A percentile compares a stretch with the other conserved stretches of the same genome.
Conservation (phyloP, 2,113 vertebrate genomes). For the Microtus ochrogaster region DNA sequence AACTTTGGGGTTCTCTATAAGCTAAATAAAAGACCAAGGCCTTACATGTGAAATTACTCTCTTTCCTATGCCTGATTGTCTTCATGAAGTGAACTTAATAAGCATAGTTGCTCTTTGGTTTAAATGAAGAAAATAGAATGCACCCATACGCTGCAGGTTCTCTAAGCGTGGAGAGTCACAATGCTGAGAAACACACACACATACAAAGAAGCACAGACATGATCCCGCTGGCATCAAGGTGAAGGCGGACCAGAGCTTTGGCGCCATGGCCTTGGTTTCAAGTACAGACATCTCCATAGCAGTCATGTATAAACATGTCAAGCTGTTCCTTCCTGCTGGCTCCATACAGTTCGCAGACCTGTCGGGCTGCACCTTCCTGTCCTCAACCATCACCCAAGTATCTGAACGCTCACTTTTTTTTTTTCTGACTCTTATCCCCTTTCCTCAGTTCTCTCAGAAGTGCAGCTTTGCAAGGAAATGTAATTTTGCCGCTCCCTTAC, state of each 20-base stretch:
- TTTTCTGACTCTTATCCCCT: background rate
- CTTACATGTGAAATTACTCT: background rate
- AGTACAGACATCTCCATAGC: background rate
- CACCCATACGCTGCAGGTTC: background rate
- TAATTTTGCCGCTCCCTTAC: background rate
- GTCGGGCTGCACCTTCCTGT: background rate
- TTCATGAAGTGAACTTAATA: slow-evolving; percentile 14
- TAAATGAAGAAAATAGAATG: slow-evolving; percentile 8
- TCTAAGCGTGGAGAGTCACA: background rate
- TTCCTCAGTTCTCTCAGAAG: background rate
- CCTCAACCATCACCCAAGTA: background rate
- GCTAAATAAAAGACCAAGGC: slow-evolving; percentile 27
- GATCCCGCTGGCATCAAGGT: background rate
- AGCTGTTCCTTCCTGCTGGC: background rate
- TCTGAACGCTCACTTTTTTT: background rate
- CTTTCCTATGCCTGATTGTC: slow-evolving; percentile 6
- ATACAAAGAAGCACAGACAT: background rate
- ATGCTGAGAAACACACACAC: background rate
- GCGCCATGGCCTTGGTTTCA: background rate
- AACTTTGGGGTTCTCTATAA: slow-evolving; percentile 41
- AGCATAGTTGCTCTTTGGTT: slow-evolving; percentile 5
- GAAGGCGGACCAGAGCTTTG: background rate
- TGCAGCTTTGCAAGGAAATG: background rate
- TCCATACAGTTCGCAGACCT: background rate
- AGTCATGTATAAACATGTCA: background rate